phyloP scores from a whole-genome alignment of 2,888 invertebrate species.

The Tachina fera region DNA sequence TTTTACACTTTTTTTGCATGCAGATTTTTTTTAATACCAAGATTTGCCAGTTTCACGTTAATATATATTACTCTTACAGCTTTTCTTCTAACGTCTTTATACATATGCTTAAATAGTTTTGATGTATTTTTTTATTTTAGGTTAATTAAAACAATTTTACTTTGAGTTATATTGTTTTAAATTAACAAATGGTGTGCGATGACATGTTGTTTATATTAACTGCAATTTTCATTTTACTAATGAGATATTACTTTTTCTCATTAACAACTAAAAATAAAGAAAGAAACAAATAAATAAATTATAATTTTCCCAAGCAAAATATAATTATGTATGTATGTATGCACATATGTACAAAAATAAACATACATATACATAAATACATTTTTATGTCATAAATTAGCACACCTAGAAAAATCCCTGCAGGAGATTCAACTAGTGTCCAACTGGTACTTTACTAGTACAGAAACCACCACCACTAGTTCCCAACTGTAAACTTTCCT shows the following conservation, averaged over 20 bases:
- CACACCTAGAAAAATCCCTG: too few relatives aligned
- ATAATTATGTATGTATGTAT: neutral
- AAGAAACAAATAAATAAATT: conserved; percentile 44
- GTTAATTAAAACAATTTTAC: conserved; percentile 73
- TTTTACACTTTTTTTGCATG: conserved; percentile 49
- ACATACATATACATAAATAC: neutral
- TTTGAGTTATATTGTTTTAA: conserved; percentile 72
- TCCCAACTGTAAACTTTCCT: too few relatives aligned
- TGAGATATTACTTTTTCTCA: conserved; percentile 75
- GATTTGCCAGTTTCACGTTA: conserved; percentile 49
- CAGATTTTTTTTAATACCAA: conserved; percentile 44
- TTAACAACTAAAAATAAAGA: conserved; percentile 77
- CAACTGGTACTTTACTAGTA: too few relatives aligned
- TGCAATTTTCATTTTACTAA: conserved; percentile 74
- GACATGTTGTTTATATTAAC: conserved; percentile 74
- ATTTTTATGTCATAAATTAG: neutral
- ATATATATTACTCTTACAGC: conserved; percentile 41
- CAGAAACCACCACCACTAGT: too few relatives aligned
- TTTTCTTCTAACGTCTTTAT: conserved; percentile 59
- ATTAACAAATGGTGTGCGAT: conserved; percentile 77
- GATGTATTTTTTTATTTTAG: conserved; percentile 65
- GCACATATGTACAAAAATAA: neutral
- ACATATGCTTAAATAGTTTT: conserved; percentile 61
- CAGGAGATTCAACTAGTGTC: too few relatives aligned
- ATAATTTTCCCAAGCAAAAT: neutral